A percentile compares a stretch with the other conserved stretches of the same genome.
These are phyloP conservation scores for Tineola bisselliella DNA, from an alignment of 2,888 invertebrate species.

Conservation along the genomic window DNA sequence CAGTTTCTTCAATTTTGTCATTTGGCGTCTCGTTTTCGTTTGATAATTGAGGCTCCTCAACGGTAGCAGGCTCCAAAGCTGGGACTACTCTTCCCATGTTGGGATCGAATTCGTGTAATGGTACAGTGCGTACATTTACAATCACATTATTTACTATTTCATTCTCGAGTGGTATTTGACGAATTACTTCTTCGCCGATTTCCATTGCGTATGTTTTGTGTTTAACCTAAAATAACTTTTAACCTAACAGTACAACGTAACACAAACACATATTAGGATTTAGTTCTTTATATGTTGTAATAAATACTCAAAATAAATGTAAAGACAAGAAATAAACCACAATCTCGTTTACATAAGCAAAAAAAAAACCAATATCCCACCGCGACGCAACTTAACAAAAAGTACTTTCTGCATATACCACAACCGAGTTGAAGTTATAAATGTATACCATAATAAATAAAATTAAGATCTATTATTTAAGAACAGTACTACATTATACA, in stretches of 20 bases:
- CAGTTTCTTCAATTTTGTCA: background rate
- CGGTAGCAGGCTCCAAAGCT: background rate
- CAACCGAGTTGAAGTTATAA: background rate
- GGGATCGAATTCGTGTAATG: background rate
- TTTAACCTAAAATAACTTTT: slow-evolving; percentile 5
- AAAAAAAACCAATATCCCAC: background rate
- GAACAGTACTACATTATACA: too few relatives aligned
- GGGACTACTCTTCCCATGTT: background rate
- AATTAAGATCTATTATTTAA: too few relatives aligned
- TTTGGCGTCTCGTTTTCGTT: background rate
- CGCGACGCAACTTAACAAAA: slow-evolving; percentile 10
- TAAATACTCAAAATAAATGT: background rate
- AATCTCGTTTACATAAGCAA: slow-evolving; percentile 1
- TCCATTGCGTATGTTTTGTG: background rate
- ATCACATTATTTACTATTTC: background rate
- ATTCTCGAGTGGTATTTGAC: background rate
- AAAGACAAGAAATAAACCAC: background rate
- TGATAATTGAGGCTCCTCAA: background rate
- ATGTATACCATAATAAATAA: too few relatives aligned
- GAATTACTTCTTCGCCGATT: background rate
- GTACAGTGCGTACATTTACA: background rate
- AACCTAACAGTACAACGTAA: background rate
- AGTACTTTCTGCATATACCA: background rate
- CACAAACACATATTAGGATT: background rate
- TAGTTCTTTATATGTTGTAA: background rate